Evolutionary conservation across 1,140 invertebrate genomes (phyloP), one percentile per base, ranked within the genome.

Genomic region (Ceratina japonica): DNA sequence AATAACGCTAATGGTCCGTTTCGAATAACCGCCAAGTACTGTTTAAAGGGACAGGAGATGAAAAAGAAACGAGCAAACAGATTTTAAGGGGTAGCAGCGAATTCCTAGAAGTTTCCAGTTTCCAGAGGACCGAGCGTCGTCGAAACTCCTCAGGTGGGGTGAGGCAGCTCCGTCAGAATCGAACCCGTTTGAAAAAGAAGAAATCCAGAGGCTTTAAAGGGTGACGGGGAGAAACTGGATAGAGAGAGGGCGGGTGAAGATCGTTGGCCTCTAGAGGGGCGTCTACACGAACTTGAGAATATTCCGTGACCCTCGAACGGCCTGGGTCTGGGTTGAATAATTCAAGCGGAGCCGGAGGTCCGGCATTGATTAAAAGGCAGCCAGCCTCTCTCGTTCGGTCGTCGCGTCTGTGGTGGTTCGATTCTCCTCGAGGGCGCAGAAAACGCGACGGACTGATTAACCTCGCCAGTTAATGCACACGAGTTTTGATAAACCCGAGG

Each of bases 341-440:
- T 79, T 79, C 76, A 79, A 73, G 70, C 69, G 51, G 31, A 52
- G 69, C 59, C 59, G 75, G 70, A 79, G 70, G 76, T 79, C 76
- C 76, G 76, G 76, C 70, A 73, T 79, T 79, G 76, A 79, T 79
- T 79, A 79, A 79, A 79, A 73, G 70, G 70, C 76, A 73, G 49
- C 27, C 51, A 8, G 37, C 37, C 37, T 44, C 37, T 54, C 66
- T 69, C 24, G 54, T 68, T 22, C 65, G 3, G 22, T 44, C n/a
- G 2, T 44, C 2, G 37, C 37, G 37, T 44, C 37, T 44, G 22
- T 51, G 75, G 20, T 22, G 52, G 62, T 54, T 49, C 66, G 76
- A 73, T 73, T 64, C 51, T n/a, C n/a, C n/a, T n/a, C n/a, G n/a
- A n/a, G n/a, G n/a, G 27, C 37, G 69, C 63, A 54, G 58, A 63